Evolutionary conservation across 1,140 invertebrate species (phyloP).

Genomic region (Hycleus phaleratus): DNA sequence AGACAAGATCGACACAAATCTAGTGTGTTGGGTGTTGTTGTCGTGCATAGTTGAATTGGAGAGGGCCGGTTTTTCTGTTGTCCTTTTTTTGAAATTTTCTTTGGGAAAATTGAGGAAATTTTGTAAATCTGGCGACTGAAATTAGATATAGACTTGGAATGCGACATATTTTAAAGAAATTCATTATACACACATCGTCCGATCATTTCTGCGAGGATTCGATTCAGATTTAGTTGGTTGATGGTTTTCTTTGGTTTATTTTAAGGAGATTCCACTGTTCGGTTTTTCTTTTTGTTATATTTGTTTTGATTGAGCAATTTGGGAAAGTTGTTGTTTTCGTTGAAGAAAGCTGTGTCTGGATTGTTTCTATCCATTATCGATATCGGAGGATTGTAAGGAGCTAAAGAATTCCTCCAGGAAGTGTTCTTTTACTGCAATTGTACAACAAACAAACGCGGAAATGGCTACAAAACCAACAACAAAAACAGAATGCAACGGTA

Average conservation of each 20-base stretch:
- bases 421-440: conserved; percentile 12
- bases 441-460: conserved; percentile 10
- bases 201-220: conserved; percentile 37
- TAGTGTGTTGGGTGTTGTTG: too few relatives aligned
- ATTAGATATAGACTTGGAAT: conserved; percentile 39
- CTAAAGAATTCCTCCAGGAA: conserved; percentile 2
- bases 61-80: too few relatives aligned
- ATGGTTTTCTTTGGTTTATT: conserved; percentile 18
- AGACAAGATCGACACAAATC: too few relatives aligned
- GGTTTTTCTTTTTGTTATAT: too few relatives aligned
- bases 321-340: too few relatives aligned
- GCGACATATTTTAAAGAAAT: conserved; percentile 37
- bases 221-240: conserved; percentile 5
- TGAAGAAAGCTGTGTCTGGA: not conserved
- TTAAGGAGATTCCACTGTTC: not conserved
- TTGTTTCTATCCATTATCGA: not conserved
- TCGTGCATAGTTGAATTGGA: too few relatives aligned
- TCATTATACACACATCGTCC: conserved; percentile 39
- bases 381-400: not conserved
- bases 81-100: too few relatives aligned
- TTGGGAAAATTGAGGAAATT: too few relatives aligned
- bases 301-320: too few relatives aligned
- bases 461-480: conserved; percentile 18
- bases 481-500: conserved; percentile 23
- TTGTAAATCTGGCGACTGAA: conserved; percentile 39